These are phyloP conservation scores for Oscarella lobularis DNA, from an alignment of 37 sponge, comb jelly and placozoan species.

Conservation along the genomic window DNA sequence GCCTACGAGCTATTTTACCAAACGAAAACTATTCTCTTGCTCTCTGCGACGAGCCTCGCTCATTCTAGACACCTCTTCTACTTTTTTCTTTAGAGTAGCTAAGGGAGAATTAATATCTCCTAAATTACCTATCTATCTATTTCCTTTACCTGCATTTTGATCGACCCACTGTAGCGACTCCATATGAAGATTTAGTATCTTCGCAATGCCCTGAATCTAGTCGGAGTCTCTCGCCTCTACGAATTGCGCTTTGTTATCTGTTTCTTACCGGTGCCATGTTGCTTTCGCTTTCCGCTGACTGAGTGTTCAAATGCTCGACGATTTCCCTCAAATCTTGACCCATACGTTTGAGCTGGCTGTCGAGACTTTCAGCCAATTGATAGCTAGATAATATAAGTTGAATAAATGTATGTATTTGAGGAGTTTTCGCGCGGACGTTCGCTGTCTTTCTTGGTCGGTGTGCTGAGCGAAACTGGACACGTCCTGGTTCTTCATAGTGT, in stretches of 20 bases:
- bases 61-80: constrained; percentile 45
- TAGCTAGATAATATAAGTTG: constrained; percentile 20
- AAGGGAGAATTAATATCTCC: no score
- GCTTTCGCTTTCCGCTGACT: no score
- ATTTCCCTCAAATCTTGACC: constrained; percentile 53
- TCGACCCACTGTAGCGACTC: constrained; percentile 89
- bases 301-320: constrained; percentile 85
- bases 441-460: constrained; percentile 71
- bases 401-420: background rate
- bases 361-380: constrained; percentile 52
- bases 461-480: constrained; percentile 28
- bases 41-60: constrained; percentile 41
- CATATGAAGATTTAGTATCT: constrained; percentile 88
- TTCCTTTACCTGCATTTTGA: constrained; percentile 37
- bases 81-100: constrained; percentile 34
- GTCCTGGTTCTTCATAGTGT: constrained; percentile 7
- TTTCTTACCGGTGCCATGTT: no score
- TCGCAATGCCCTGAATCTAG: constrained; percentile 55
- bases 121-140: background rate
- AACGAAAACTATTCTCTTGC: constrained; percentile 50
- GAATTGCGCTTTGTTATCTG: no score
- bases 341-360: constrained; percentile 58
- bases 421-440: constrained; percentile 26
- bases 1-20: no score
- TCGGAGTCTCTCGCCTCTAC: no score